Percentiles rank a stretch among this genome's conserved stretches.
phyloP scores from a whole-genome alignment of 2,888 invertebrate genomes.

The Eledona agricola region DNA sequence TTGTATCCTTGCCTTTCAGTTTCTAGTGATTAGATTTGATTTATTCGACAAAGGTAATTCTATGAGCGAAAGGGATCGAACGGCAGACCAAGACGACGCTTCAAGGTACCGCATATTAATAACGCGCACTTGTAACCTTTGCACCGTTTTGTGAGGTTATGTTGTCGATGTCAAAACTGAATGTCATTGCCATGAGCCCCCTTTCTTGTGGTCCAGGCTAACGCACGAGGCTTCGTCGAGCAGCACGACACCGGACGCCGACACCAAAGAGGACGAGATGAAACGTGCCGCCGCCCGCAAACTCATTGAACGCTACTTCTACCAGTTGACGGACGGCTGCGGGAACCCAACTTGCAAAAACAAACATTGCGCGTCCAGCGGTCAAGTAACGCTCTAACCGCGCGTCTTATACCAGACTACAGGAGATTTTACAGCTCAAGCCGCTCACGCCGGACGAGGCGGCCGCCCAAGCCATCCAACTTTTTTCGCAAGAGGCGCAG shows the following conservation, averaged over 20 bases:
- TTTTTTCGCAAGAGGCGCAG: slow-evolving; percentile 85
- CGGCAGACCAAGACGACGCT: slow-evolving; percentile 64
- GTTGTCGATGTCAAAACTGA: slow-evolving; percentile 57
- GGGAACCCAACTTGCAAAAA: slow-evolving; percentile 89
- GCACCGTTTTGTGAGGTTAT: slow-evolving; percentile 52
- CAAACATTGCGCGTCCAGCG: slow-evolving; percentile 89
- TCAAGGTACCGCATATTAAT: slow-evolving; percentile 62
- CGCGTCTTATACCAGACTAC: not conserved
- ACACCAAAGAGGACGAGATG: slow-evolving; percentile 70
- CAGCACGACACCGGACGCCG: slow-evolving; percentile 46
- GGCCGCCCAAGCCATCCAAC: slow-evolving; percentile 86
- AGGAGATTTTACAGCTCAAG: slow-evolving; percentile 65
- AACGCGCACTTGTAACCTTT: not conserved
- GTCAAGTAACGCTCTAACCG: slow-evolving; percentile 68
- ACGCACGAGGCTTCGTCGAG: slow-evolving; percentile 62
- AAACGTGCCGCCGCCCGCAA: slow-evolving; percentile 82
- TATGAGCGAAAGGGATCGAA: slow-evolving; percentile 64
- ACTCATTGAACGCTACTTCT: slow-evolving; percentile 91
- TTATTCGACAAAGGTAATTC: slow-evolving; percentile 51
- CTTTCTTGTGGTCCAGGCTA: slow-evolving; percentile 48
- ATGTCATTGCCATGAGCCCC: slow-evolving; percentile 53
- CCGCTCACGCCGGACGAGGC: slow-evolving; percentile 87
- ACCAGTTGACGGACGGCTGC: slow-evolving; percentile 91
- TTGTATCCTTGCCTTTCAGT: slow-evolving; percentile 31
- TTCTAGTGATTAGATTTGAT: slow-evolving; percentile 24